A percentile compares a stretch with the other conserved stretches of the same genome.
Conservation (phyloP, 2,888 invertebrate species). For the Lamellibrachia columna region DNA sequence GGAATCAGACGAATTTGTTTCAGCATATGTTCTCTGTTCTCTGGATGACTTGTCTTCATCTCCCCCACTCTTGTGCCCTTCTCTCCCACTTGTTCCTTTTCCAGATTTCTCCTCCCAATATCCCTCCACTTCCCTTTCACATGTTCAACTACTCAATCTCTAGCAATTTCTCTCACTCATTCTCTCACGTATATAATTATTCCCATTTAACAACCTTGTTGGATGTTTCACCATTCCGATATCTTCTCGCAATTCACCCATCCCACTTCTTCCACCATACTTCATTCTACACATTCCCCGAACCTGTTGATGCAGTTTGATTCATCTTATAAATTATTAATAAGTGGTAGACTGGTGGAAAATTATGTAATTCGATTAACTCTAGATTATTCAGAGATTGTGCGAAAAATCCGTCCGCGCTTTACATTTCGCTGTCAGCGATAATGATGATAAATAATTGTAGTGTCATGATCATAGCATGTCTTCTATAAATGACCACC, state of each 20-base stretch:
- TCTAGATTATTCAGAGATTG: not conserved
- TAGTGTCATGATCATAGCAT: not conserved
- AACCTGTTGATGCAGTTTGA: not conserved
- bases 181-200: no score
- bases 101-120: not conserved
- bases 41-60: not conserved
- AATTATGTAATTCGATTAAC: not conserved
- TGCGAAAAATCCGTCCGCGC: not conserved
- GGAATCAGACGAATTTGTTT: not conserved
- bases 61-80: not conserved
- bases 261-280: not conserved
- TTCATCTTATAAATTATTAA: not conserved
- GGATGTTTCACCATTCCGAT: not conserved
- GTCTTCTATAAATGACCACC: not conserved
- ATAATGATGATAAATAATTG: slow-evolving; percentile 16
- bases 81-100: not conserved
- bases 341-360: not conserved
- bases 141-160: no score
- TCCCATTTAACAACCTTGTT: no score
- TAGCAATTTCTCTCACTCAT: no score
- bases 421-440: not conserved
- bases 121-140: not conserved
- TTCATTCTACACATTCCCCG: not conserved
- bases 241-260: not conserved
- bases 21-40: not conserved